Evolutionary conservation across 2,888 invertebrate species (phyloP).

Genomic region (Venustoraphidia nigricollis): DNA sequence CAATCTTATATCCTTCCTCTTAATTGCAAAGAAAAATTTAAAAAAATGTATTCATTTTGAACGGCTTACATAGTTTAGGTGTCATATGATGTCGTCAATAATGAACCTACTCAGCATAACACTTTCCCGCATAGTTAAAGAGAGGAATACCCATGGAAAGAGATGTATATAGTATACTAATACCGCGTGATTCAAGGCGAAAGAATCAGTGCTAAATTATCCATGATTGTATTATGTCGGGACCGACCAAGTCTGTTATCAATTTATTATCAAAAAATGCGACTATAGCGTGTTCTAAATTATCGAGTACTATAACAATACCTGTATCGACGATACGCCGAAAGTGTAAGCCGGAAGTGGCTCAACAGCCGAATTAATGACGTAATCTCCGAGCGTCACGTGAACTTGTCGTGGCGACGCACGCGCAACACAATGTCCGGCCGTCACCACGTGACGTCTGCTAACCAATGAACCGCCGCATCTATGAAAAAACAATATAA

Average conservation of each 20-base stretch:
- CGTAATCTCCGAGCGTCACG: slow-evolving; percentile 84
- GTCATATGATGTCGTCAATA: too few relatives aligned
- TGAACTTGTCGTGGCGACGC: slow-evolving; percentile 82
- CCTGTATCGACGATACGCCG: slow-evolving; percentile 78
- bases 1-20: too few relatives aligned
- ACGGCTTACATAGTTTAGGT: too few relatives aligned
- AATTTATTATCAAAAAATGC: too few relatives aligned
- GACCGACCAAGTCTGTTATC: too few relatives aligned
- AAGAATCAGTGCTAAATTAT: too few relatives aligned
- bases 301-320: slow-evolving; percentile 22
- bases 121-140: background rate
- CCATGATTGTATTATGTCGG: too few relatives aligned
- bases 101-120: too few relatives aligned
- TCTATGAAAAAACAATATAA: slow-evolving; percentile 30
- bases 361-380: slow-evolving; percentile 85
- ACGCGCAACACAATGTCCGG: slow-evolving; percentile 87
- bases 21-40: too few relatives aligned
- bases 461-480: slow-evolving; percentile 88
- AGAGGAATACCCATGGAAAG: slow-evolving; percentile 3
- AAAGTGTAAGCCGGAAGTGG: slow-evolving; percentile 84
- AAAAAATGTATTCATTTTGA: too few relatives aligned
- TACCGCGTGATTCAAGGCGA: too few relatives aligned
- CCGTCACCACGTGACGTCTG: slow-evolving; percentile 81
- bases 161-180: background rate
- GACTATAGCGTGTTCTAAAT: background rate